These are phyloP conservation scores for Atopsyche davidsoni DNA, from an alignment of 1,140 invertebrate species.

Conservation along the genomic window DNA sequence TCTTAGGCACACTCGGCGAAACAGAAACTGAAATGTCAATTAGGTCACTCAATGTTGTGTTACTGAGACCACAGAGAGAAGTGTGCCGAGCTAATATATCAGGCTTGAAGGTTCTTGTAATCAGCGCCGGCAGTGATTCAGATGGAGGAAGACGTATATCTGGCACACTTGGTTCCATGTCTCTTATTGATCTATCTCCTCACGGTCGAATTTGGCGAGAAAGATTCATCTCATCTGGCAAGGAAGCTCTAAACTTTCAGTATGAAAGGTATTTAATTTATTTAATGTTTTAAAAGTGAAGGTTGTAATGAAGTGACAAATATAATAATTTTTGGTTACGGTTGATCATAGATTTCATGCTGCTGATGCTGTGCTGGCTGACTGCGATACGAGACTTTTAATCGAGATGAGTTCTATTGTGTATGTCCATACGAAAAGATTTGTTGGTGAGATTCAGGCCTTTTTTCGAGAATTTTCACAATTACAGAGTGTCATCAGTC, in stretches of 20 bases:
- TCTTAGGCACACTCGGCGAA: slow-evolving; percentile 14
- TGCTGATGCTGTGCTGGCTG: slow-evolving; percentile 42
- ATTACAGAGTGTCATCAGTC: slow-evolving; percentile 57
- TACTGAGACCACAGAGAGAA: slow-evolving; percentile 24
- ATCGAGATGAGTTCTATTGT: slow-evolving; percentile 81
- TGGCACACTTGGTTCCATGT: slow-evolving; percentile 71
- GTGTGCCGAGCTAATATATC: slow-evolving; percentile 31
- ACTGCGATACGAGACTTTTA: slow-evolving; percentile 73
- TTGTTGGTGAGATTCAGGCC: slow-evolving; percentile 78
- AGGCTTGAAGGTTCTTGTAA: slow-evolving; percentile 25
- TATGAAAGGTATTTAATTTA: slow-evolving; percentile 51
- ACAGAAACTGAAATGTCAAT: slow-evolving; percentile 27
- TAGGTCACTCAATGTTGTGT: slow-evolving; percentile 25
- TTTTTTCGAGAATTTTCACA: slow-evolving; percentile 85
- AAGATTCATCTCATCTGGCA: slow-evolving; percentile 76
- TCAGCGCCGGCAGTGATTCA: slow-evolving; percentile 33
- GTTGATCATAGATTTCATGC: slow-evolving; percentile 34
- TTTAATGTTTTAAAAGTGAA: slow-evolving; percentile 3
- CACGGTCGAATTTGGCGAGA: slow-evolving; percentile 74
- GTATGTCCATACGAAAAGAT: slow-evolving; percentile 93
- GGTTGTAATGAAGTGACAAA: slow-evolving; percentile 16
- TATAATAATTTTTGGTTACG: slow-evolving; percentile 2
- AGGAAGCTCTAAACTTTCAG: slow-evolving; percentile 75
- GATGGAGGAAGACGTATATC: slow-evolving; percentile 44
- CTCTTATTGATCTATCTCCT: slow-evolving; percentile 73